Base-by-base conservation (phyloP, 2,797 vertebrate genomes). In the Rousettus madagascariensis region DNA sequence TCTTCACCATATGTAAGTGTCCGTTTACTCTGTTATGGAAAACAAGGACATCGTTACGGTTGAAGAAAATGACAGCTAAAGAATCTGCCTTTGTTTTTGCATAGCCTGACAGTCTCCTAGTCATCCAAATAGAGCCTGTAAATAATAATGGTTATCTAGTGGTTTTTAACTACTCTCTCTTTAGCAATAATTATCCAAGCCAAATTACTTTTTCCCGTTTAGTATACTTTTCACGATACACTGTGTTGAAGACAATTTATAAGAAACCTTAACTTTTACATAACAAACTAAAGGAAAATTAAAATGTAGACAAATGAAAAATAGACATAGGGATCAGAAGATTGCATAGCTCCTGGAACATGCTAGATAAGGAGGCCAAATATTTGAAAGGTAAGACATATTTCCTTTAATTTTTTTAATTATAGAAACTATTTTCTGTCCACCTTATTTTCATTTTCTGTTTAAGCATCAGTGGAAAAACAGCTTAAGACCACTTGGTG, bases 301-400 rank as follows among this genome's bases (percentile, higher is more conserved):
- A 85, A 89, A 92, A 86, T 51, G 68, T 49, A 75, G 59, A 66
- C 24, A 75, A 74, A 51, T 51, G 88, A 66, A 87, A 93, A 36
- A 82, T 86, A 90, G 69, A 90, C 75, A 79, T 10, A 90, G 36
- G 36, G 26, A 74, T 74, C 30, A 43, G 65, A 84, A 91, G 69
- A 85, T n/a, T 16, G n/a, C 66, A 61, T 66, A 41, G 36, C 19
- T 77, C n/a, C 19, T 77, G 12, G 75, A 91, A 63, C 53, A 59
- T 33, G 20, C 63, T 55, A 30, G 16, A 41, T 86, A 86, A 94
- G 3, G 19, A 86, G 49, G 20, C 24, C 57, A 86, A 55, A 63
- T 16, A 5, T 57, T 59, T 24, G 36, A 93, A 86, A 82, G 17
- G 0, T 85, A 77, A 80, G 78, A 22, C 71, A 33, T 51, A 36